Conservation (phyloP, 2,113 vertebrate species). For the Podarcis muralis region DNA sequence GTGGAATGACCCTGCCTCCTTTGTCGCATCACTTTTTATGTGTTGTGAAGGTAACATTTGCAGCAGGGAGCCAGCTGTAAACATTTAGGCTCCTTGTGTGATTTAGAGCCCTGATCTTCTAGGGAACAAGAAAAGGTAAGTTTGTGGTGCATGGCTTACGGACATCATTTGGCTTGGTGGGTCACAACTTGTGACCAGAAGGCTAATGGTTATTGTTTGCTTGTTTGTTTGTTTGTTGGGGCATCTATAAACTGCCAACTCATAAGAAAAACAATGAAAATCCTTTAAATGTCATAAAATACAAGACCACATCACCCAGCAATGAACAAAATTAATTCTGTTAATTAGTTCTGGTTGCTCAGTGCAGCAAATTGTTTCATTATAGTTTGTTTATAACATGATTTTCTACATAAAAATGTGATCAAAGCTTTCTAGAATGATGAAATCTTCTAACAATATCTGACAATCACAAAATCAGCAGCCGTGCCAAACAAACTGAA, state of each 20-base stretch:
- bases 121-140: background rate
- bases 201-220: background rate
- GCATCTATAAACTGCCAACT: too few relatives aligned
- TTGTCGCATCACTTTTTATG: background rate
- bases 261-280: too few relatives aligned
- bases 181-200: background rate
- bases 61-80: background rate
- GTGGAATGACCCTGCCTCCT: background rate
- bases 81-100: background rate
- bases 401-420: background rate
- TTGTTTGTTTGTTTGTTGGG: too few relatives aligned
- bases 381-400: background rate
- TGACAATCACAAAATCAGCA: background rate
- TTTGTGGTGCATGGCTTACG: background rate
- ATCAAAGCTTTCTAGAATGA: background rate
- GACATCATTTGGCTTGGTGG: background rate
- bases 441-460: background rate
- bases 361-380: background rate
- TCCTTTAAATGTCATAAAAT: too few relatives aligned
- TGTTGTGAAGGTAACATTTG: background rate
- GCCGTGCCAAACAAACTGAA: conserved; percentile 2
- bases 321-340: too few relatives aligned
- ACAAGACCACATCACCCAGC: too few relatives aligned
- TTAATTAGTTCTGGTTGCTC: too few relatives aligned
- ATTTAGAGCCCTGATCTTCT: background rate